phyloP scores from a whole-genome alignment of 2,888 invertebrate genomes.

The Elysia crispata region DNA sequence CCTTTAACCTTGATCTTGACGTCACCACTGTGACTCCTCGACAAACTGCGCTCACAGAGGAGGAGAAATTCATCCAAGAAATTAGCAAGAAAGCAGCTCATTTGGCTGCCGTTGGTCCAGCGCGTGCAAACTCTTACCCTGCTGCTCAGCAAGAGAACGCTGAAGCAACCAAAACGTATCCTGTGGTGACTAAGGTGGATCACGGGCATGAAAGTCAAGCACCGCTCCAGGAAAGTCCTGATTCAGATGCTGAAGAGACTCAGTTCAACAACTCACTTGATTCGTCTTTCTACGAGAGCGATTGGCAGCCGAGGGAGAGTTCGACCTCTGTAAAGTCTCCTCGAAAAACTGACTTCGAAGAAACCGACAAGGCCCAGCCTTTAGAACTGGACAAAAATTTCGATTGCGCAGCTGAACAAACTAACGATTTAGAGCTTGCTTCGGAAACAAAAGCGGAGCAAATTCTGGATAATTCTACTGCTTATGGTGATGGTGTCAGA shows the following conservation, averaged over 20 bases:
- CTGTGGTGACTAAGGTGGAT: background rate
- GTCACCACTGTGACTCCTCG: background rate
- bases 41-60: background rate
- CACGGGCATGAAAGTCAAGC: background rate
- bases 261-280: background rate
- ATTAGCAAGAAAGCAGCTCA: no score
- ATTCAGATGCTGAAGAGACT: background rate
- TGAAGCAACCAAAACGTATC: background rate
- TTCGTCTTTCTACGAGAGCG: slow-evolving; percentile 36
- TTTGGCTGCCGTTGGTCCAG: background rate
- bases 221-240: background rate
- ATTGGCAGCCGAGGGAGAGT: slow-evolving; percentile 23
- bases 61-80: no score
- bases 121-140: background rate
- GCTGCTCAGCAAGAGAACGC: background rate
- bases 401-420: no score
- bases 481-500: no score
- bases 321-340: no score
- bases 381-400: no score
- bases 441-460: no score
- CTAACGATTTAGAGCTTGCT: no score
- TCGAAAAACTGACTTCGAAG: no score
- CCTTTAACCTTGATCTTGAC: background rate
- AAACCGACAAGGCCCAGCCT: no score
- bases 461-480: no score